Conservation (phyloP, 2,797 vertebrate genomes). For the Oceanodroma leucorhoa region DNA sequence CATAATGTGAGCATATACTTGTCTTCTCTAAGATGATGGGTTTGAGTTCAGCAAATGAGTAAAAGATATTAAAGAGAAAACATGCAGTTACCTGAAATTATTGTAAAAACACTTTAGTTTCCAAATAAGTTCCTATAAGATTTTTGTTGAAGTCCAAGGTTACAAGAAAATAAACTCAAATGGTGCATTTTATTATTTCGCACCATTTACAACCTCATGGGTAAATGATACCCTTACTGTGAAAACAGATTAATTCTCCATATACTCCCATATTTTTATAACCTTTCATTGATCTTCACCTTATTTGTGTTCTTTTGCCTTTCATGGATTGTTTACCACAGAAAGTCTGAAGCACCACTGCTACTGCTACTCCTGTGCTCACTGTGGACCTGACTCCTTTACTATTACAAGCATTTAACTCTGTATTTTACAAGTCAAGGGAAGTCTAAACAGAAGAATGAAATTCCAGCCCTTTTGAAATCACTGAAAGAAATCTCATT, state of each 20-base stretch:
- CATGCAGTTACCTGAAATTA: not conserved
- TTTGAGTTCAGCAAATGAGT: not conserved
- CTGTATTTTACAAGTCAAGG: not conserved
- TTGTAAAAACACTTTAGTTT: not conserved
- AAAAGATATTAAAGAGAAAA: not conserved
- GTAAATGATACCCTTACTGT: not conserved
- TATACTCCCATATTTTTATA: not conserved
- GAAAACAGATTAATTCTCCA: constrained; percentile 9
- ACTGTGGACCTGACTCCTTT: not conserved
- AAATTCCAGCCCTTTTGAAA: not conserved
- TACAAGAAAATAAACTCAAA: constrained; percentile 67
- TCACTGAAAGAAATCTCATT: not conserved
- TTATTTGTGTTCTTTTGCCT: constrained; percentile 16
- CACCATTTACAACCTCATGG: not conserved
- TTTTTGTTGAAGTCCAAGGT: constrained; percentile 51
- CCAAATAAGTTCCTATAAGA: not conserved
- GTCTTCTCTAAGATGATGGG: not conserved
- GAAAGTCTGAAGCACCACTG: not conserved
- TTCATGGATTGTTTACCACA: not conserved
- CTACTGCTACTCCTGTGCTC: not conserved
- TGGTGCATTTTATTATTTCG: constrained; percentile 60
- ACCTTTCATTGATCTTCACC: not conserved
- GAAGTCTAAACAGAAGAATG: not conserved
- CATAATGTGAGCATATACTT: not conserved
- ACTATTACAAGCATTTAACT: not conserved